Evolutionary conservation across 1,140 invertebrate species (phyloP).

Genomic region (Calephelis virginiensis): DNA sequence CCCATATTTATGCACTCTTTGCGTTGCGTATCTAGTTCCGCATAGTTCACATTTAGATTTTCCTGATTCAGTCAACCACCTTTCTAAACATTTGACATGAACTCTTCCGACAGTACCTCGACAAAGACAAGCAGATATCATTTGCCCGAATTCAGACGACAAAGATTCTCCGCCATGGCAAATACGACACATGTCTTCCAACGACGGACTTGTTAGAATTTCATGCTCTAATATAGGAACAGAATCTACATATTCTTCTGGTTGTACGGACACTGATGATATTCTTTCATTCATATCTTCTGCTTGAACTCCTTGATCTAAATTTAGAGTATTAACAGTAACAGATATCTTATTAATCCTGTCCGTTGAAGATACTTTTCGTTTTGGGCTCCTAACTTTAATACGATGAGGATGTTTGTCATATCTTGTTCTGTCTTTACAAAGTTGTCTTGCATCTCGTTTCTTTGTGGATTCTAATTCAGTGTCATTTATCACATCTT

Average conservation of each 20-base stretch:
- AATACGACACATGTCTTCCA: constrained; percentile 67
- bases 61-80: constrained; percentile 83
- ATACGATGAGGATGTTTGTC: constrained; percentile 53
- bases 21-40: constrained; percentile 78
- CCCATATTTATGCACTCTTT: constrained; percentile 78
- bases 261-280: constrained; percentile 1
- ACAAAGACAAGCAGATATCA: constrained; percentile 78
- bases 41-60: constrained; percentile 81
- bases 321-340: constrained; percentile 38
- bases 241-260: constrained; percentile 9
- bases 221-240: constrained; percentile 1
- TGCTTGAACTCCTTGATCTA: constrained; percentile 30
- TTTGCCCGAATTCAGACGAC: constrained; percentile 45
- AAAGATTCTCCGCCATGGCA: constrained; percentile 61
- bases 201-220: constrained; percentile 41
- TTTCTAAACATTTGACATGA: constrained; percentile 83
- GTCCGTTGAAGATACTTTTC: constrained; percentile 35
- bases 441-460: constrained; percentile 5
- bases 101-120: constrained; percentile 83
- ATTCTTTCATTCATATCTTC: constrained; percentile 20
- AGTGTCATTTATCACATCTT: constrained; percentile 5
- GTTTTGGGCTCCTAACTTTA: constrained; percentile 62
- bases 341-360: constrained; percentile 35
- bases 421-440: constrained; percentile 35
- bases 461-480: constrained; percentile 24